Evolutionary conservation across 1,140 invertebrate genomes (phyloP), one percentile per base, ranked within the genome.

Genomic region (Pachyrhynchus sulphureomaculatus): DNA sequence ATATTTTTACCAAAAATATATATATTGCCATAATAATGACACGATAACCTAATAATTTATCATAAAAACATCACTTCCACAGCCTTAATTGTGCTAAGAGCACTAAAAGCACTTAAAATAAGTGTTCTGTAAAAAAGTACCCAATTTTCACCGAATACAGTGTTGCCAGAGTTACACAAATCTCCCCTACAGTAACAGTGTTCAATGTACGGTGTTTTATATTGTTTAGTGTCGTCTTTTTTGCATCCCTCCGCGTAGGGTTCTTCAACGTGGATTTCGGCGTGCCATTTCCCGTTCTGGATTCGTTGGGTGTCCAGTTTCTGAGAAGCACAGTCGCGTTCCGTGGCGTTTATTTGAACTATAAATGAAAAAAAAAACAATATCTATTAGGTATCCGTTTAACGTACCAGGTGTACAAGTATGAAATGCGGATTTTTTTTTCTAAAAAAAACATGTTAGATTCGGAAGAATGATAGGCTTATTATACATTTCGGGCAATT

Each of bases 241-340:
- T 76, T 76, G 68, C 90, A 93, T 1, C 88, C 88, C 68, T 86
- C 84, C 18, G 76, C 56, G 67, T 90, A 91, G 1, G 84, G 79
- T 67, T 84, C 83, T 47, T 86, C 76, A 4, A 91, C 77, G 56
- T 81, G 75, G 17, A 83, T 79, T 63, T 83, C 80, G 13, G 76
- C 73, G 3, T 81, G 73, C 89, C 88, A 92, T 34, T 70, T 67
- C 1, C 79, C 79, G 52, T 86, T 78, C 26, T 80, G 73, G 44
- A 81, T 81, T 45, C 83, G 79, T 68, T 84, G 82, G 59, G 82
- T 81, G 4, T 78, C 80, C 53, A 86, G 76, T 65, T 84, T 86
- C 70, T 93, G 90, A 1, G 82, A 75, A 0, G 90, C 88, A 69
- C 90, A 93, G 56, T 86, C 87, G 34, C 89, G 79, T 37, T 84